phyloP scores from a whole-genome alignment of 2,797 vertebrate genomes.

The Zenarchopterus dispar region DNA sequence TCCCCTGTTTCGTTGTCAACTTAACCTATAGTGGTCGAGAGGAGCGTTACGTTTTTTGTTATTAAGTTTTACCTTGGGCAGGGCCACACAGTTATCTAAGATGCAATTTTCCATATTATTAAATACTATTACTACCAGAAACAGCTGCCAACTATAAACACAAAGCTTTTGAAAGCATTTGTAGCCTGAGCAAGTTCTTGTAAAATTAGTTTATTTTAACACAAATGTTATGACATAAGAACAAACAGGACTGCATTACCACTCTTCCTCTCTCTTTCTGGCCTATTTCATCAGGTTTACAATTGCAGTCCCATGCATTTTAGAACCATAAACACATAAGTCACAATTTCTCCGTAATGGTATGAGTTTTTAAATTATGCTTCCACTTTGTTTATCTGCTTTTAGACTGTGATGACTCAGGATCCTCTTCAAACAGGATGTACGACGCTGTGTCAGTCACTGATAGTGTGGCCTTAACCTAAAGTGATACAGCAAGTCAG shows the following conservation, averaged over 20 bases:
- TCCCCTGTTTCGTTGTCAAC: too few species aligned
- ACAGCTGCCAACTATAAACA: constrained; percentile 17
- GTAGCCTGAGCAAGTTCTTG: not conserved
- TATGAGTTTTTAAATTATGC: not conserved
- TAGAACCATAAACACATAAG: not conserved
- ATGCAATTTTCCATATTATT: too few species aligned
- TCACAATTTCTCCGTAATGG: not conserved
- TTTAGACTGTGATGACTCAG: constrained; percentile 12
- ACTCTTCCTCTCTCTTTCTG: not conserved
- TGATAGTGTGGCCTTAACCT: not conserved
- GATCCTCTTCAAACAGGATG: constrained; percentile 54
- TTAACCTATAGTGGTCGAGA: too few species aligned
- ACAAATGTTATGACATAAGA: not conserved
- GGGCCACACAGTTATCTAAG: too few species aligned
- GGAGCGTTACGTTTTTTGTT: too few species aligned
- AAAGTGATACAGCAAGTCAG: too few species aligned
- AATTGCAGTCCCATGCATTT: not conserved
- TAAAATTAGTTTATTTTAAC: not conserved
- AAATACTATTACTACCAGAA: not conserved
- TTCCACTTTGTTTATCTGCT: not conserved
- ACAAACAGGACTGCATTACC: not conserved
- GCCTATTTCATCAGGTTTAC: not conserved
- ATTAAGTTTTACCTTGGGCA: too few species aligned
- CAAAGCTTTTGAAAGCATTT: constrained; percentile 5
- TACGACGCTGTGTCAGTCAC: not conserved